These are phyloP conservation scores for Etia nguti DNA, from an alignment of 2,113 vertebrate species.

Conservation along the genomic window DNA sequence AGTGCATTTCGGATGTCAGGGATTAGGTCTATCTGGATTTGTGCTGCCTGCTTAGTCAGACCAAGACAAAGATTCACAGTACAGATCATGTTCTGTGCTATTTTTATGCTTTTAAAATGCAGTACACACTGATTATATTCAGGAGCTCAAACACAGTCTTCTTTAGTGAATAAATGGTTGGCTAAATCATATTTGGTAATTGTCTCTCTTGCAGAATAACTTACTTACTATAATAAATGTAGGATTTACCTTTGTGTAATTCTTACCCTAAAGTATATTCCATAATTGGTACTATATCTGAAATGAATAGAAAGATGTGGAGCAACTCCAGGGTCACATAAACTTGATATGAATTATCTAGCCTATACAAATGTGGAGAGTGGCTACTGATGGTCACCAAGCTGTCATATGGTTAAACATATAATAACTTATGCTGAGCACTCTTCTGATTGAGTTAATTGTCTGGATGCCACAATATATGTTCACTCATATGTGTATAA, in stretches of 20 bases:
- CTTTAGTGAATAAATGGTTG: not conserved
- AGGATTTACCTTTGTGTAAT: not conserved
- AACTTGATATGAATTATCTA: not conserved
- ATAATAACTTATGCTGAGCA: not conserved
- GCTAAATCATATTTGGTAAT: not conserved
- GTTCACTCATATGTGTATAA: not conserved
- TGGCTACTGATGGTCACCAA: not conserved
- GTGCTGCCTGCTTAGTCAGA: not conserved
- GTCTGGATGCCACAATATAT: not conserved
- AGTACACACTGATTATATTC: not conserved
- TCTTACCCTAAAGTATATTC: not conserved
- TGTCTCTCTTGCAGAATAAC: not conserved
- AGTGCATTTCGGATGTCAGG: not conserved
- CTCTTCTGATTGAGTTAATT: not conserved
- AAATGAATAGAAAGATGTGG: not conserved
- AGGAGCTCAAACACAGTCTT: not conserved
- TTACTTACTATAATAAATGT: not conserved
- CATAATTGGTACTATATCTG: not conserved
- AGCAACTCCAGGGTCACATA: not conserved
- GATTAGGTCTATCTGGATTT: slow-evolving; percentile 16
- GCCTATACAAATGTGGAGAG: not conserved
- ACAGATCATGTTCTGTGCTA: not conserved
- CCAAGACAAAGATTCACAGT: not conserved
- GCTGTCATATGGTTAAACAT: not conserved
- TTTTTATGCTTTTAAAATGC: not conserved